A percentile compares a stretch with the other conserved stretches of the same genome.
These are phyloP conservation scores for Erebia ligea DNA, from an alignment of 2,888 invertebrate genomes.

Conservation along the genomic window DNA sequence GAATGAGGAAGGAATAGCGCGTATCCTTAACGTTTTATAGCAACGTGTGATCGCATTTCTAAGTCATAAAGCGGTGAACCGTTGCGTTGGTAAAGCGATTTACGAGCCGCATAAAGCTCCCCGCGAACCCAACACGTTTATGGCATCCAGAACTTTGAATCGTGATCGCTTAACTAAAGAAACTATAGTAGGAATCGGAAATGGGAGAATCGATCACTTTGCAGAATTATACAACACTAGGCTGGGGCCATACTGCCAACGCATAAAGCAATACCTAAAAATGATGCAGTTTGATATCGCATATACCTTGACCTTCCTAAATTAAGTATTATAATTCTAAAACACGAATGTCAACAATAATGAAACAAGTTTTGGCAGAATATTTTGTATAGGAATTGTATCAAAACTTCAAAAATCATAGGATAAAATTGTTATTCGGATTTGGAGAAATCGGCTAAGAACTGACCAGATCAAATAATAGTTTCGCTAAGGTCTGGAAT, in stretches of 20 bases:
- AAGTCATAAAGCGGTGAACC: slow-evolving; percentile 39
- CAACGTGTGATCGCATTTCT: slow-evolving; percentile 9
- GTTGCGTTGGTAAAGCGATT: slow-evolving; percentile 36
- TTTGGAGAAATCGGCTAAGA: too few relatives aligned
- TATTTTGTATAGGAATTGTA: too few relatives aligned
- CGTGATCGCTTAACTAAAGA: slow-evolving; percentile 17
- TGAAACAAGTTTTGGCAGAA: too few relatives aligned
- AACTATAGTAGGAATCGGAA: neutral
- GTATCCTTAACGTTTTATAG: neutral
- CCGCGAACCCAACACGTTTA: slow-evolving; percentile 25
- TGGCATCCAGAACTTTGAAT: slow-evolving; percentile 26
- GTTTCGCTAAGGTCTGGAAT: too few relatives aligned
- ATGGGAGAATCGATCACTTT: neutral
- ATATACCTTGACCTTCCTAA: too few relatives aligned
- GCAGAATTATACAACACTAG: neutral
- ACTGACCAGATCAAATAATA: too few relatives aligned
- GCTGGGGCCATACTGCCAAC: too few relatives aligned
- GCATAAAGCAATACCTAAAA: too few relatives aligned
- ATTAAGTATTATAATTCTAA: too few relatives aligned
- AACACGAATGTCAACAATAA: too few relatives aligned
- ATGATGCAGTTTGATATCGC: too few relatives aligned
- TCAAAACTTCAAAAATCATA: neutral
- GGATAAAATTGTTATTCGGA: too few relatives aligned
- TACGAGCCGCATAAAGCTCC: slow-evolving; percentile 33
- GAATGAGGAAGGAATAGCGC: neutral